Conservation (phyloP, 2,888 invertebrate species). For the Thera obeliscata region DNA sequence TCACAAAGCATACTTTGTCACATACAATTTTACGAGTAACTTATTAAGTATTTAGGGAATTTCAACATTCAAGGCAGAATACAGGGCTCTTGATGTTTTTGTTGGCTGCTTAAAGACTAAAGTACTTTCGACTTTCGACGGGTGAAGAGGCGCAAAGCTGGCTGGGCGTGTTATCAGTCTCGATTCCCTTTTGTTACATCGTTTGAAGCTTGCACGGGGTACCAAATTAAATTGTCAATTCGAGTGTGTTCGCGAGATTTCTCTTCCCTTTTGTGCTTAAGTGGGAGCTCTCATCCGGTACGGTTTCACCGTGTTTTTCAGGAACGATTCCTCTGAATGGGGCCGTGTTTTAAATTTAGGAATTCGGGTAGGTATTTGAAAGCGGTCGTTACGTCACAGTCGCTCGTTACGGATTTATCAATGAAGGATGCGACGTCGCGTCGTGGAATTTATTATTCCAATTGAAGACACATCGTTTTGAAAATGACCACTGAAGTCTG, state of each 20-base stretch:
- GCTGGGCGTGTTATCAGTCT: slow-evolving; percentile 33
- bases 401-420: slow-evolving; percentile 7
- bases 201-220: slow-evolving; percentile 37
- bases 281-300: slow-evolving; percentile 38
- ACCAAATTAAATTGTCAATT: slow-evolving; percentile 53
- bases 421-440: slow-evolving; percentile 1
- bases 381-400: slow-evolving; percentile 8
- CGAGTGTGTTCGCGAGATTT: slow-evolving; percentile 39
- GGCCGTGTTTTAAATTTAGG: slow-evolving; percentile 10
- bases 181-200: slow-evolving; percentile 45
- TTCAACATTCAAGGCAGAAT: slow-evolving; percentile 33
- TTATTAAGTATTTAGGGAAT: slow-evolving; percentile 57
- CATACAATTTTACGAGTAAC: slow-evolving; percentile 47
- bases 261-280: slow-evolving; percentile 44
- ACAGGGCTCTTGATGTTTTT: slow-evolving; percentile 25
- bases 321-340: slow-evolving; percentile 12
- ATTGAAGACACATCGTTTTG: not conserved
- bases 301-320: slow-evolving; percentile 31
- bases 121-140: slow-evolving; percentile 12
- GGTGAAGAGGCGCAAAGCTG: slow-evolving; percentile 11
- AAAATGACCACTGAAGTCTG: not conserved
- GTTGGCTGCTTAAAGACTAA: slow-evolving; percentile 17
- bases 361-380: slow-evolving; percentile 9
- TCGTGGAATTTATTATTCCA: not conserved
- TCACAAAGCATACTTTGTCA: slow-evolving; percentile 53